These are phyloP conservation scores for Manduca sexta DNA, from an alignment of 1,140 invertebrate species.

Conservation along the genomic window DNA sequence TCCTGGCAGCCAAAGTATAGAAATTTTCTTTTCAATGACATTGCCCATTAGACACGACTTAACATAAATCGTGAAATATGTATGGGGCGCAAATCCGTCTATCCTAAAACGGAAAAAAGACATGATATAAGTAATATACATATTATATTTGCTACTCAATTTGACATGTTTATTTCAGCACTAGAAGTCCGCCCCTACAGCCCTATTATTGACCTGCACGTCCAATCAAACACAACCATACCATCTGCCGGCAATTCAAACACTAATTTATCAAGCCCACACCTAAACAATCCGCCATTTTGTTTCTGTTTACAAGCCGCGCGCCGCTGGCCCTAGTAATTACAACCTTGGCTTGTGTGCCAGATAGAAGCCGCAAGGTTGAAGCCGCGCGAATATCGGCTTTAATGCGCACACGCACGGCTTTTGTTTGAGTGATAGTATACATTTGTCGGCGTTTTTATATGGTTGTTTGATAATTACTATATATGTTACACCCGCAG, in stretches of 20 bases:
- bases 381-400: slow-evolving; percentile 7
- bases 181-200: too few relatives aligned
- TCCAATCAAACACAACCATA: background rate
- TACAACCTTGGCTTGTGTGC: slow-evolving; percentile 45
- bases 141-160: too few relatives aligned
- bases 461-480: slow-evolving; percentile 66
- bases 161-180: too few relatives aligned
- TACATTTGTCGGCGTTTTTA: slow-evolving; percentile 58
- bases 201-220: too few relatives aligned
- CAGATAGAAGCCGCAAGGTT: too few relatives aligned
- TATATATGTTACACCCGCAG: slow-evolving; percentile 64
- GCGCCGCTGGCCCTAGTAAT: slow-evolving; percentile 67
- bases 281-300: slow-evolving; percentile 56
- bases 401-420: slow-evolving; percentile 4
- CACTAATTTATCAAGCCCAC: slow-evolving; percentile 34
- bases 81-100: too few relatives aligned
- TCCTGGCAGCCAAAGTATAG: too few relatives aligned
- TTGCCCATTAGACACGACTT: too few relatives aligned
- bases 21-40: too few relatives aligned
- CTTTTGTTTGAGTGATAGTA: slow-evolving; percentile 11
- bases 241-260: slow-evolving; percentile 21
- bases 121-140: too few relatives aligned
- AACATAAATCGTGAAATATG: too few relatives aligned
- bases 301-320: slow-evolving; percentile 69
- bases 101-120: too few relatives aligned